phyloP scores from a whole-genome alignment of 1,140 invertebrate genomes.

The Macrosteles quadrilineatus region DNA sequence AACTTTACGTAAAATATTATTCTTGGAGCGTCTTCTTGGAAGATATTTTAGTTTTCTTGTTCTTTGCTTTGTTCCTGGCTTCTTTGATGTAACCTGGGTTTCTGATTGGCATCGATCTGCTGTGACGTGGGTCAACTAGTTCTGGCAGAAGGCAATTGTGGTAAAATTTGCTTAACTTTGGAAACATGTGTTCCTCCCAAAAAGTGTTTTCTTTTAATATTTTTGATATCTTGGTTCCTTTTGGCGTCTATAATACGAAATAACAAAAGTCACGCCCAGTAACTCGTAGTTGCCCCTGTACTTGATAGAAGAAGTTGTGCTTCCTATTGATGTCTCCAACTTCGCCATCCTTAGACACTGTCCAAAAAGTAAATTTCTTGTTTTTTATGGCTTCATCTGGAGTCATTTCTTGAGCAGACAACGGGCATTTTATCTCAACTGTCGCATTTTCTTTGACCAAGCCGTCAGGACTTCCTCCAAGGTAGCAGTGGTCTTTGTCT shows the following conservation, averaged over 20 bases:
- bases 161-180: slow-evolving; percentile 43
- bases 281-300: slow-evolving; percentile 37
- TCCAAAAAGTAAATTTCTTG: neutral
- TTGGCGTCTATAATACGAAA: slow-evolving; percentile 39
- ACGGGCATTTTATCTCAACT: too few species aligned
- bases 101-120: slow-evolving; percentile 42
- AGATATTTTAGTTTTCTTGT: too few species aligned
- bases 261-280: slow-evolving; percentile 27
- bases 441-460: neutral
- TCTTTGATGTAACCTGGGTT: slow-evolving; percentile 39
- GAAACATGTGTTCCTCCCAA: slow-evolving; percentile 39
- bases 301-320: slow-evolving; percentile 14
- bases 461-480: too few species aligned
- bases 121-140: slow-evolving; percentile 45
- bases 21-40: too few species aligned
- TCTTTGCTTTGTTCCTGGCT: neutral
- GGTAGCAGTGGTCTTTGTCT: too few species aligned
- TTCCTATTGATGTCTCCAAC: slow-evolving; percentile 10
- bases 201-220: slow-evolving; percentile 41
- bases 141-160: slow-evolving; percentile 45
- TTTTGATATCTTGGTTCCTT: slow-evolving; percentile 28
- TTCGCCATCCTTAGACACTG: neutral
- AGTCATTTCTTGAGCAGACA: neutral
- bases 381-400: neutral
- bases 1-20: too few species aligned